Percentiles rank a stretch among this genome's conserved stretches.
Evolutionary conservation across 2,113 vertebrate species (phyloP).

Genomic region (Tetrao urogallus): DNA sequence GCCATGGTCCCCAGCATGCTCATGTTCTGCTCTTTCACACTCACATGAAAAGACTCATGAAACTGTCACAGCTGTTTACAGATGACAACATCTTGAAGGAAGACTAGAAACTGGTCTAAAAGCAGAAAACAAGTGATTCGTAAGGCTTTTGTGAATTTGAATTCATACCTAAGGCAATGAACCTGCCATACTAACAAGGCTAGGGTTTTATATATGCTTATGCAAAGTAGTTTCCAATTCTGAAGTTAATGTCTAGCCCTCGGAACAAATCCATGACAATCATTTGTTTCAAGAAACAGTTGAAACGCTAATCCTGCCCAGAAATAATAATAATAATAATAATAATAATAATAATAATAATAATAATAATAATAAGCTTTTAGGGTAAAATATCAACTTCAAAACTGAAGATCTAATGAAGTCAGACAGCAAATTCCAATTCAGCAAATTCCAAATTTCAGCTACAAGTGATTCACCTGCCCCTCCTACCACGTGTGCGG

Average conservation of each 20-base stretch:
- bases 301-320: not conserved
- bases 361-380: not conserved
- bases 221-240: not conserved
- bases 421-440: not conserved
- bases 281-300: not conserved
- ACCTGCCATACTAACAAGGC: not conserved
- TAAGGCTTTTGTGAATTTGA: not conserved
- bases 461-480: not conserved
- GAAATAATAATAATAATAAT: not conserved
- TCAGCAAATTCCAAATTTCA: not conserved
- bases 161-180: not conserved
- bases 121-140: not conserved
- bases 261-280: not conserved
- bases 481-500: not conserved
- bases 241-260: not conserved
- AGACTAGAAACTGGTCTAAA: not conserved
- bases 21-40: accelerated
- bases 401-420: not conserved
- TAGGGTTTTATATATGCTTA: not conserved
- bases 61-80: not conserved
- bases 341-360: no score
- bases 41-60: not conserved
- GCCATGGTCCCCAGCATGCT: accelerated
- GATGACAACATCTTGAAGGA: accelerated
- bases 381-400: not conserved